Base-by-base conservation (phyloP, 2,888 invertebrate species). In the Drosophila borealis region DNA sequence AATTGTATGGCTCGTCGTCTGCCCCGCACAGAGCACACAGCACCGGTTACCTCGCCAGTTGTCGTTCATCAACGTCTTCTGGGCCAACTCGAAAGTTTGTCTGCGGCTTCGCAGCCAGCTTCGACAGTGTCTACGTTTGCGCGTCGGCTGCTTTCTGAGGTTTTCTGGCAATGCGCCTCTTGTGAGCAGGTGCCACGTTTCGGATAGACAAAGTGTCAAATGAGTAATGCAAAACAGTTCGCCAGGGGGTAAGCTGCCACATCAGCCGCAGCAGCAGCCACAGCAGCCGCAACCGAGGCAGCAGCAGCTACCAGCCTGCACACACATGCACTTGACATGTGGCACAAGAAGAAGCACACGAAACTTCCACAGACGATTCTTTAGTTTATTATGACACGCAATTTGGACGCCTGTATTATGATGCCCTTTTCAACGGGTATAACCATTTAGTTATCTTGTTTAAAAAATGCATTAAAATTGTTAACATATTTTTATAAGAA, bases 181-280 rank as follows among this genome's bases (percentile, higher is more conserved):
- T 51, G 53, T 42, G 10, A 62, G 80, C 83, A 87, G 83, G 88
- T 83, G 82, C 66, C 54, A 65, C 78, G 39, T 55, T 54, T 63
- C 53, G 54, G 69, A 70, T 81, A 74, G 82, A 81, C 88, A 86
- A 82, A 85, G 89, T 86, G 89, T 88, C 89, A 85, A 89, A 85
- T 85, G 89, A 88, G 85, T 89, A 88, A 89, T 85, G 85, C 83
- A 89, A 78, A 67, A 70, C 70, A 81, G 55, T 64, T 60, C 56
- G 55, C 55, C 36, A 36, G 21, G 55, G 55, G 45, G 17, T 42
- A 36, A 45, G 45, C 25, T 13, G 34, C 21, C 54, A 29, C 29
- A 29, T 29, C 29, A 34, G 36, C 10, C 50, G 11, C 41, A 41
- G 4, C 17, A n/a, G 17, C 41, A 41, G 39, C 39, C 14, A 14